A percentile compares a stretch with the other conserved stretches of the same genome.
These are phyloP conservation scores for Mesaphorura yosii DNA, from an alignment of 1,140 invertebrate genomes.

Conservation along the genomic window DNA sequence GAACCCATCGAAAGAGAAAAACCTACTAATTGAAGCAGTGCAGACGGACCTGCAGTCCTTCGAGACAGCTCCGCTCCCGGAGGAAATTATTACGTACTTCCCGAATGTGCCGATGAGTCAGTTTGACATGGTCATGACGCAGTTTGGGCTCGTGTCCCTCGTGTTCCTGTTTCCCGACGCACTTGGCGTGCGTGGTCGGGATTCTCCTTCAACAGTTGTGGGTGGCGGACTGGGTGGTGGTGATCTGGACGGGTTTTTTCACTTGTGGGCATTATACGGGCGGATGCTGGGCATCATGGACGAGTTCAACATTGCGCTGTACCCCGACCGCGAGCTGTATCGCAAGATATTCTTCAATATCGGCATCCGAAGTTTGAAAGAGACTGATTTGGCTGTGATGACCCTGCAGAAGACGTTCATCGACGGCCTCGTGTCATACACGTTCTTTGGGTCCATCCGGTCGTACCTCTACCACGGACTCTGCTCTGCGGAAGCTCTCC, in stretches of 20 bases:
- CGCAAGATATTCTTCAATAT: conserved; percentile 14
- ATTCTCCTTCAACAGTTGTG: no score
- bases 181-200: conserved; percentile 12
- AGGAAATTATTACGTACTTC: conserved; percentile 16
- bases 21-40: conserved; percentile 7
- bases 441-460: conserved; percentile 2
- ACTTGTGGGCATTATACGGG: conserved; percentile 23
- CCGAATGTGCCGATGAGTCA: conserved; percentile 20
- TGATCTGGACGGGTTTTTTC: conserved; percentile 20
- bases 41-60: conserved; percentile 12
- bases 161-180: conserved; percentile 15
- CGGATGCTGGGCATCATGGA: conserved; percentile 23
- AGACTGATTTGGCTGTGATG: conserved; percentile 11
- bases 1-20: not conserved
- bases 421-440: not conserved
- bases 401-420: conserved; percentile 8
- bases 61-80: conserved; percentile 9
- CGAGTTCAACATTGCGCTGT: conserved; percentile 24
- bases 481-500: conserved; percentile 5
- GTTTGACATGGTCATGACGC: conserved; percentile 27
- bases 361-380: conserved; percentile 19
- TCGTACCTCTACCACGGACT: conserved; percentile 2
- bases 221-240: no score
- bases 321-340: conserved; percentile 15
- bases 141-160: conserved; percentile 26